phyloP scores from a whole-genome alignment of 2,113 vertebrate genomes.

The Girardinichthys multiradiatus region DNA sequence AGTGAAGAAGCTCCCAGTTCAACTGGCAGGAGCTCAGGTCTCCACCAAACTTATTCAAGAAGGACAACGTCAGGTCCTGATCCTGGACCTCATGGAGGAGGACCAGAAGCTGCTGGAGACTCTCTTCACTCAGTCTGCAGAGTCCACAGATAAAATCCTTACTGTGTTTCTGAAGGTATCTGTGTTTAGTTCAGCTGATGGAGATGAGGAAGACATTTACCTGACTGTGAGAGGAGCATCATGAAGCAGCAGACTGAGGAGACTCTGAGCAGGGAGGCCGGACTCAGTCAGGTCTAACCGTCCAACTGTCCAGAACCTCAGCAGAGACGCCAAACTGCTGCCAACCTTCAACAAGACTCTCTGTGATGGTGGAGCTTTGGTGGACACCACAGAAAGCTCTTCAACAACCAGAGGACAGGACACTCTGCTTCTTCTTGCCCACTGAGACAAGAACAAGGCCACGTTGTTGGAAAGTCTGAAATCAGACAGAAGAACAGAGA shows the following conservation, averaged over 20 bases:
- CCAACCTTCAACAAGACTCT: neutral
- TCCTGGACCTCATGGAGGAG: too few relatives aligned
- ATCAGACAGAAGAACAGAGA: neutral
- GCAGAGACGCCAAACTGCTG: constrained; percentile 29
- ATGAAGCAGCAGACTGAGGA: constrained; percentile 28
- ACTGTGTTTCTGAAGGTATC: rapidly evolving
- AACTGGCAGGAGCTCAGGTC: too few relatives aligned
- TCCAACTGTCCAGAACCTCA: constrained; percentile 27
- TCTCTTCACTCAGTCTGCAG: too few relatives aligned
- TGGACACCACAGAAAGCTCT: constrained; percentile 12
- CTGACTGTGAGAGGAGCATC: constrained; percentile 29
- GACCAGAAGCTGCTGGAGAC: too few relatives aligned
- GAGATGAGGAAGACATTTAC: constrained; percentile 7
- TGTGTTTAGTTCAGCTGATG: rapidly evolving
- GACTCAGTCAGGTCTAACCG: constrained; percentile 26
- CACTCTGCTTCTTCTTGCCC: constrained; percentile 14
- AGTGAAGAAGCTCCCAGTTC: too few relatives aligned
- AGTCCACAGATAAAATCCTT: rapidly evolving
- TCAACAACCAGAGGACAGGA: rapidly evolving
- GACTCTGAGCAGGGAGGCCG: constrained; percentile 33
- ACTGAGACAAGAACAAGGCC: constrained; percentile 7
- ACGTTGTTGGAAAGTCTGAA: constrained; percentile 18
- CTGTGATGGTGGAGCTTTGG: neutral
- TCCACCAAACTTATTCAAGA: too few relatives aligned
- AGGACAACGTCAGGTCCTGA: too few relatives aligned